phyloP scores from a whole-genome alignment of 2,888 invertebrate genomes.

The Thymelicus sylvestris region DNA sequence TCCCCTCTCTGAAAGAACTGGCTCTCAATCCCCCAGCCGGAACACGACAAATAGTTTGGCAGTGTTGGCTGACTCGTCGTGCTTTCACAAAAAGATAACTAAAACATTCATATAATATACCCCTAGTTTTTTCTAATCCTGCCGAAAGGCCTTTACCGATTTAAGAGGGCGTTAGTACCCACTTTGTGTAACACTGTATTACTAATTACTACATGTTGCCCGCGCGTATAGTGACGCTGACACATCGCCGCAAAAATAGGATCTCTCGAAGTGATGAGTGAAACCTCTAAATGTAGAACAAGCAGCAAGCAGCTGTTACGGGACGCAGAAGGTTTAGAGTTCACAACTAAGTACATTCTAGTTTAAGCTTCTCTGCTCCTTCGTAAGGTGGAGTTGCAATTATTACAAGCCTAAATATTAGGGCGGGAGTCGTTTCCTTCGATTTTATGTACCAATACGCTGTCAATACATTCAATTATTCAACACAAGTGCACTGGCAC shows the following conservation, averaged over 20 bases:
- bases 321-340: background rate
- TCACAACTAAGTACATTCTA: background rate
- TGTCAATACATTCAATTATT: slow-evolving; percentile 36
- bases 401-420: no score
- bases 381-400: background rate
- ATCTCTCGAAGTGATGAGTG: slow-evolving; percentile 7
- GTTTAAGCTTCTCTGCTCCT: background rate
- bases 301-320: slow-evolving; percentile 6
- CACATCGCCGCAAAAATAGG: slow-evolving; percentile 5
- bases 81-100: no score
- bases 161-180: no score
- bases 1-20: no score
- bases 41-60: no score
- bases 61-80: no score
- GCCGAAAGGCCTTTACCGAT: no score
- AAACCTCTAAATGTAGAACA: slow-evolving; percentile 16
- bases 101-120: no score
- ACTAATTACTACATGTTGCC: background rate
- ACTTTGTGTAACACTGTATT: background rate
- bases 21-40: no score
- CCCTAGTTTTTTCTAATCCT: no score
- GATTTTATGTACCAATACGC: background rate
- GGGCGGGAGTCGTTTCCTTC: background rate
- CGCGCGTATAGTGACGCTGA: background rate
- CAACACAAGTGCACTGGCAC: slow-evolving; percentile 46